Evolutionary conservation across 2,797 vertebrate genomes (phyloP), one percentile per base, ranked within the genome.

Genomic region (Poecile montanus): DNA sequence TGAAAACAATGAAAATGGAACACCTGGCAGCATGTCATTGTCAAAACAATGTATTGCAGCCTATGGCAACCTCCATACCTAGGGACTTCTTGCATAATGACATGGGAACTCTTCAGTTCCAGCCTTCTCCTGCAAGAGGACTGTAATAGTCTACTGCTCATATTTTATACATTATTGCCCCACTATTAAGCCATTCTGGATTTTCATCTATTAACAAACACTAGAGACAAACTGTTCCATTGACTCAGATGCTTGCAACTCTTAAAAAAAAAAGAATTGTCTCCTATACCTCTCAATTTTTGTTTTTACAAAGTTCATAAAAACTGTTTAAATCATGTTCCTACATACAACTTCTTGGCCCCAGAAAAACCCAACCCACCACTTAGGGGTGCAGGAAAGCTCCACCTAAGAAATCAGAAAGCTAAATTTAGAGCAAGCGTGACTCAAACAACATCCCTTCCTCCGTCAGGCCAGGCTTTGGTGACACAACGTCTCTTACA

Each of bases 11-110:
- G 67, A 87, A 89, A 95, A 93, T 9, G 23, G 88, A 97, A 97
- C 97, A 97, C 96, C 96, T 96, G 95, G 89, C 93, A 93, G 83
- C 92, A 32, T 96, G 94, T 95, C 94, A 93, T 48, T 72, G 85
- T 93, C 95, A 93, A 62, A 95, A 82, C 50, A 89, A 89, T 27
- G 53, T 34, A 94, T 25, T 93, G 77, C 63, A 95, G 92, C 83
- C 83, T 58, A 85, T 38, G 80, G 83, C 75, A 91, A 58, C 36
- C 45, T 83, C 54, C 65, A 48, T 74, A 86, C 66, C 75, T 42
- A 67, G 93, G 86, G 93, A 96, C 79, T 95, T 95, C 21, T 45
- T 74, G 73, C 44, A 88, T 78, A 93, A 88, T 14, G 34, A 72
- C 58, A 95, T 6, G n/a, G 79, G 47, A 86, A 73, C 61, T 71